phyloP scores from a whole-genome alignment of 2,113 vertebrate genomes.

The Hiodon tergisus region DNA sequence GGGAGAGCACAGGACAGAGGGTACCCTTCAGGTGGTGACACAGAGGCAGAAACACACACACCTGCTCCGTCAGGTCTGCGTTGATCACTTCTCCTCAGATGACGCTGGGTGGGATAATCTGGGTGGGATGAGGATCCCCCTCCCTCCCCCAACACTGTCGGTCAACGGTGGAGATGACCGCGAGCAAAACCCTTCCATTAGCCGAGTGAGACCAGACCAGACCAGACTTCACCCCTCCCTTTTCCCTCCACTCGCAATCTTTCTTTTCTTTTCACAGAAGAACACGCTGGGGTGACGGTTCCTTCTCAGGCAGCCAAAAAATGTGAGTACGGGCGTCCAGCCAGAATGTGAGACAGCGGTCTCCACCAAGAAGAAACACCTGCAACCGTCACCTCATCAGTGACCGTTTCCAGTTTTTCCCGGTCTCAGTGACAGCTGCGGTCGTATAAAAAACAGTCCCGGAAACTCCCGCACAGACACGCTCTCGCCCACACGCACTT shows the following conservation, averaged over 20 bases:
- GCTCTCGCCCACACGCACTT: background rate
- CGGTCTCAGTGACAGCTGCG: background rate
- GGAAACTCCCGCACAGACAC: background rate
- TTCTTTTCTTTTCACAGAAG: no score
- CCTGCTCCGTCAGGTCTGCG: background rate
- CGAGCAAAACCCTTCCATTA: background rate
- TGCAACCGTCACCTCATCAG: background rate
- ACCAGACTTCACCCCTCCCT: no score
- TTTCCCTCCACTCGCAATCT: no score
- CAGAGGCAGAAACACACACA: background rate
- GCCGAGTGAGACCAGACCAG: no score
- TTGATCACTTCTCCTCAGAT: constrained; percentile 12
- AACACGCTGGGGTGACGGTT: background rate
- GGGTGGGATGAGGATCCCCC: background rate
- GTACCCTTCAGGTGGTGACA: background rate
- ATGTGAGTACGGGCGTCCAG: no score
- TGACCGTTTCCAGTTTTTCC: background rate
- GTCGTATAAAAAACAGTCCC: background rate
- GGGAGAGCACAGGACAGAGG: constrained; percentile 1
- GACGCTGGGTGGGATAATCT: constrained; percentile 12
- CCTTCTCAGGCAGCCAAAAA: background rate
- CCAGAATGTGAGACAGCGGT: no score
- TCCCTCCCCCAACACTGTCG: background rate
- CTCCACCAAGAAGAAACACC: background rate
- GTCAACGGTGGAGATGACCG: no score